Conservation (phyloP, 2,113 vertebrate species). For the Heptranchias perlo region DNA sequence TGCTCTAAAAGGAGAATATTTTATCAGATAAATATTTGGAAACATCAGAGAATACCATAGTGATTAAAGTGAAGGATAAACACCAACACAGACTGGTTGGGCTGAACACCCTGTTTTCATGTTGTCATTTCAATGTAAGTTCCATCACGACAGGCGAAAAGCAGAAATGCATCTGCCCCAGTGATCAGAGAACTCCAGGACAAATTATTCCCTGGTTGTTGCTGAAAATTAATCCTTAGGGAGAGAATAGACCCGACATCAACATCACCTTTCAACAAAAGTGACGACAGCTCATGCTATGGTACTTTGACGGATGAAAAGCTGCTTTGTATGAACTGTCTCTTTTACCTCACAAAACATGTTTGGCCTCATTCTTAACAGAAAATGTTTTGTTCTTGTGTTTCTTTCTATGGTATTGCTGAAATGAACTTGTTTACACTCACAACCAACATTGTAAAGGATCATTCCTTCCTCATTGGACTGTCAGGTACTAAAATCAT, state of each 20-base stretch:
- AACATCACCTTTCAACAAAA: not conserved
- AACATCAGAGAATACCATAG: not conserved
- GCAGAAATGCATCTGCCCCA: not conserved
- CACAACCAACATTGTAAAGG: not conserved
- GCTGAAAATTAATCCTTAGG: not conserved
- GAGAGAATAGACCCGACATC: not conserved
- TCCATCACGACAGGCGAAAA: not conserved
- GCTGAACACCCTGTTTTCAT: not conserved
- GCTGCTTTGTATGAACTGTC: not conserved
- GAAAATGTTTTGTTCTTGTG: not conserved
- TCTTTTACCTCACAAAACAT: not conserved
- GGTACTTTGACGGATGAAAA: not conserved
- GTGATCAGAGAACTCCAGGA: not conserved
- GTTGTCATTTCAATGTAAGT: not conserved
- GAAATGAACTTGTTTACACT: not conserved
- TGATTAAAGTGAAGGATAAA: not conserved
- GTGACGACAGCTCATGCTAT: not conserved
- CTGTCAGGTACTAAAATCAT: not conserved
- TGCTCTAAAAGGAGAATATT: not conserved
- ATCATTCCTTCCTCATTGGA: not conserved
- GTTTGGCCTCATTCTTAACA: not conserved
- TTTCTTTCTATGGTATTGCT: not conserved
- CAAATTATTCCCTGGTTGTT: not conserved
- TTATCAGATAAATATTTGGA: not conserved
- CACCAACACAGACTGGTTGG: not conserved